These are phyloP conservation scores for Hedya salicella DNA, from an alignment of 2,888 invertebrate genomes.

Conservation along the genomic window DNA sequence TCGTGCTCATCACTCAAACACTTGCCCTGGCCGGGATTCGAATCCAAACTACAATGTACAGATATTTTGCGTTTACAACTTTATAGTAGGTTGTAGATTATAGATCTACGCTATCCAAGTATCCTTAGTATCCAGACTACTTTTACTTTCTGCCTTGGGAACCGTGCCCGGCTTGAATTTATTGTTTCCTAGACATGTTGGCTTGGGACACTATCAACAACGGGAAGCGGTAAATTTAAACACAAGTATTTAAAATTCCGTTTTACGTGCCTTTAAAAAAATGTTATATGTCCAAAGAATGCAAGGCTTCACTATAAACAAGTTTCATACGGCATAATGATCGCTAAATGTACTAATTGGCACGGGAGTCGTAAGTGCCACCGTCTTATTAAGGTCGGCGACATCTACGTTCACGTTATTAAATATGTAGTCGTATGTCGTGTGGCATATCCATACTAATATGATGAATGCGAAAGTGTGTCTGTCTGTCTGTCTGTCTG, in stretches of 20 bases:
- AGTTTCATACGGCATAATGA: constrained; percentile 9
- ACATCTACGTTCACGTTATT: constrained; percentile 4
- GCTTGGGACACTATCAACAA: neutral
- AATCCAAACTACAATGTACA: too few relatives aligned
- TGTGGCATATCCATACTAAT: too few relatives aligned
- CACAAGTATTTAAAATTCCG: neutral
- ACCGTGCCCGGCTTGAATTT: neutral
- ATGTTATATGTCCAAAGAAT: neutral
- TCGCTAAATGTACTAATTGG: constrained; percentile 8
- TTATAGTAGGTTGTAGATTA: too few relatives aligned
- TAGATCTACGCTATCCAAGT: too few relatives aligned
- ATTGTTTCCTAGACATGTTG: neutral
- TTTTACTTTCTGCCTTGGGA: too few relatives aligned
- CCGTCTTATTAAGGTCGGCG: constrained; percentile 15
- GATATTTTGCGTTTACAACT: too few relatives aligned
- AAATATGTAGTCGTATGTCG: too few relatives aligned
- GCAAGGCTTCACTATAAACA: neutral
- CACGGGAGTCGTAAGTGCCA: constrained; percentile 12
- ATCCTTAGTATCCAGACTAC: too few relatives aligned
- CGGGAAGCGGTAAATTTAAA: neutral
- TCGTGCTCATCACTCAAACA: too few relatives aligned
- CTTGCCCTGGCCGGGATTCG: too few relatives aligned
- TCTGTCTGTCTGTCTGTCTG: too few relatives aligned
- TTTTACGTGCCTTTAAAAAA: neutral
- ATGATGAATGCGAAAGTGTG: too few relatives aligned